Evolutionary conservation across 2,888 invertebrate species (phyloP).

Genomic region (Drosophila recens): DNA sequence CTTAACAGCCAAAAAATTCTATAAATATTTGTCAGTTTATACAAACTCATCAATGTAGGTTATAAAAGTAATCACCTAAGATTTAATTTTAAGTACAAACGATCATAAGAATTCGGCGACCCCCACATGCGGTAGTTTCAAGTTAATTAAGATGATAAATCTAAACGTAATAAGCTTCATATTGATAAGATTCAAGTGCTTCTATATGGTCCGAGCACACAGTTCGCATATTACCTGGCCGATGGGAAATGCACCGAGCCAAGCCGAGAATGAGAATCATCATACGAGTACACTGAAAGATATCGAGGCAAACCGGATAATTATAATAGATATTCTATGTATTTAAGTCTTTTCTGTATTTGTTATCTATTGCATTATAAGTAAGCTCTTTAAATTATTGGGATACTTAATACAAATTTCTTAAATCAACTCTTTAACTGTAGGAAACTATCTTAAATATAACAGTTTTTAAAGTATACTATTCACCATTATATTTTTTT

Average conservation of each 20-base stretch:
- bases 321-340: background rate
- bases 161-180: conserved; percentile 43
- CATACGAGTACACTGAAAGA: conserved; percentile 42
- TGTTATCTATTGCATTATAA: background rate
- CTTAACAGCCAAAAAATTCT: background rate
- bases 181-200: conserved; percentile 35
- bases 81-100: conserved; percentile 51
- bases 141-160: conserved; percentile 39
- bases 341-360: background rate
- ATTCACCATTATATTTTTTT: too few relatives aligned
- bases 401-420: too few relatives aligned
- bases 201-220: conserved; percentile 49
- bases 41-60: conserved; percentile 12
- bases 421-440: too few relatives aligned
- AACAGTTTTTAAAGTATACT: too few relatives aligned
- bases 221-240: conserved; percentile 39
- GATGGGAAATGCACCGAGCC: too few relatives aligned
- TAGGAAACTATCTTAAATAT: too few relatives aligned
- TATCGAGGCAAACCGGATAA: conserved; percentile 1
- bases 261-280: conserved; percentile 16
- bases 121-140: conserved; percentile 21
- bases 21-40: conserved; percentile 17
- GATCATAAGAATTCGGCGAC: conserved; percentile 30
- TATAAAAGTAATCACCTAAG: conserved; percentile 39
- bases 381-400: background rate